phyloP scores from a whole-genome alignment of 2,888 invertebrate species.

The Caenorhabditis sp. region DNA sequence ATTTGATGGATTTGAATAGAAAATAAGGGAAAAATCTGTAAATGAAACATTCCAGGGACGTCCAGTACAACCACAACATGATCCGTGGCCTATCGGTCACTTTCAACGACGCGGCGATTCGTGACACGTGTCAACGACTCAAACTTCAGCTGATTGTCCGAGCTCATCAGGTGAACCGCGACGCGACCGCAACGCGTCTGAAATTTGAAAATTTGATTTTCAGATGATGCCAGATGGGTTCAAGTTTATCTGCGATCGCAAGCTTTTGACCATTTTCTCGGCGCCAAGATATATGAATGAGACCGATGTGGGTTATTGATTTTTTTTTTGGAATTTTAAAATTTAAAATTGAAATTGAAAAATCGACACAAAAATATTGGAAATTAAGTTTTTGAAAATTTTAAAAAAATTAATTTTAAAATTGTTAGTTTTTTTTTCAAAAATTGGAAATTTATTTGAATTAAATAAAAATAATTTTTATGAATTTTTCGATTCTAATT shows the following conservation, averaged over 20 bases:
- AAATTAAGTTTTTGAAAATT: too few species aligned
- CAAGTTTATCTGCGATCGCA: slow-evolving; percentile 55
- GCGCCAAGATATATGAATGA: slow-evolving; percentile 64
- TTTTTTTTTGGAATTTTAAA: too few species aligned
- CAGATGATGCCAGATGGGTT: slow-evolving; percentile 63
- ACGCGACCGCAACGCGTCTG: too few species aligned
- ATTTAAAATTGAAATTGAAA: too few species aligned
- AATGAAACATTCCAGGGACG: neutral
- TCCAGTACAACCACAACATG: slow-evolving; percentile 14
- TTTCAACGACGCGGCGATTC: slow-evolving; percentile 58
- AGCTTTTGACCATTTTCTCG: slow-evolving; percentile 66
- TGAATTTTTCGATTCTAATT: too few species aligned
- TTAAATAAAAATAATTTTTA: too few species aligned
- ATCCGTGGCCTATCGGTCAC: slow-evolving; percentile 50
- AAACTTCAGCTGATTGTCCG: slow-evolving; percentile 53
- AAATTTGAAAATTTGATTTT: neutral
- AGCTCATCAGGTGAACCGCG: slow-evolving; percentile 58
- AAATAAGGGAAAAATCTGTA: neutral
- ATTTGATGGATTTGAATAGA: neutral
- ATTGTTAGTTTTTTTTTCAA: too few species aligned
- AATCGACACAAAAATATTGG: too few species aligned
- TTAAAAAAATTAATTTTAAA: too few species aligned
- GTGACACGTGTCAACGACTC: slow-evolving; percentile 37
- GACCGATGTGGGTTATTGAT: slow-evolving; percentile 34
- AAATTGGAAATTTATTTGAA: too few species aligned